These are phyloP conservation scores for Tauraco erythrolophus DNA, from an alignment of 2,113 vertebrate genomes.

Conservation along the genomic window DNA sequence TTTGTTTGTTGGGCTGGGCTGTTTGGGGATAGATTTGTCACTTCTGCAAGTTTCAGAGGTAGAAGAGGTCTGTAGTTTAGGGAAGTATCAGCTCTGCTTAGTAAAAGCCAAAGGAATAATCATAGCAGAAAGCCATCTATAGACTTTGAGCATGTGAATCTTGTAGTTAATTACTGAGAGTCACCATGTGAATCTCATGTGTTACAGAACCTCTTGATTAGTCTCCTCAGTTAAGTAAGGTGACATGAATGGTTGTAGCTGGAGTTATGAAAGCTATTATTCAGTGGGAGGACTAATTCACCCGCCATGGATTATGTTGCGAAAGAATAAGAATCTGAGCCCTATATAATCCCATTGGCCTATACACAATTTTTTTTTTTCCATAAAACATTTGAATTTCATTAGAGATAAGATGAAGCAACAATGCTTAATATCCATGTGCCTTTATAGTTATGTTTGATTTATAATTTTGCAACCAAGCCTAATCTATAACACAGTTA, in stretches of 20 bases:
- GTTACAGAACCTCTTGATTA: background rate
- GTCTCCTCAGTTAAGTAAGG: background rate
- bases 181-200: fast-evolving
- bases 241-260: background rate
- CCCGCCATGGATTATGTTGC: background rate
- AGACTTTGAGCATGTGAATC: background rate
- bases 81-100: background rate
- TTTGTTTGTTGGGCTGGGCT: background rate
- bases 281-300: background rate
- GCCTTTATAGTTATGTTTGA: background rate
- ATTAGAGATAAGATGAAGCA: background rate
- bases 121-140: background rate
- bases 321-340: background rate
- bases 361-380: background rate
- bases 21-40: background rate
- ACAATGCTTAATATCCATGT: background rate
- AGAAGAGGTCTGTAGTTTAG: background rate
- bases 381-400: background rate
- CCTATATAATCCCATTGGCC: background rate
- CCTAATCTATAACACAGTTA: background rate
- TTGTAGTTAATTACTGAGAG: background rate
- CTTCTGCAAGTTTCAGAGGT: background rate
- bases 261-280: background rate
- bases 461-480: background rate
- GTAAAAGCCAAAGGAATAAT: background rate